Percentiles rank a stretch among this genome's conserved stretches.
Evolutionary conservation across 2,888 invertebrate genomes (phyloP).

Genomic region (Tridacna crocea): DNA sequence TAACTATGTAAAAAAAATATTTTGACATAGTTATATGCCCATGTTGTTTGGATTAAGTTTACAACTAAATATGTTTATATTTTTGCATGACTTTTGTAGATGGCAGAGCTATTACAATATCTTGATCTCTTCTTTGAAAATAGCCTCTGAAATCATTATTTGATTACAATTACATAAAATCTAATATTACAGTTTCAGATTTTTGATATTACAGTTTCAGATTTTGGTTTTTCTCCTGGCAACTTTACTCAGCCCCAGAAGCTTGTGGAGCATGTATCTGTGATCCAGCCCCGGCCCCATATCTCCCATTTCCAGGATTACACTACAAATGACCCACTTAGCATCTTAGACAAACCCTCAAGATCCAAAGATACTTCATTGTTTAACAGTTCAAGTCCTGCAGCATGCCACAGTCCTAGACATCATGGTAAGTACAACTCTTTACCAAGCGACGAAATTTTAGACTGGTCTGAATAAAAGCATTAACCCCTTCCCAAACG

Average conservation of each 20-base stretch:
- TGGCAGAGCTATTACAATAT: too few relatives aligned
- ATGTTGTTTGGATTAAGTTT: too few relatives aligned
- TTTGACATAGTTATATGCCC: too few relatives aligned
- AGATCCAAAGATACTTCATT: constrained; percentile 66
- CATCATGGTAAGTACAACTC: constrained; percentile 63
- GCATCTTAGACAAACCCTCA: constrained; percentile 75
- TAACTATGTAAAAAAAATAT: too few relatives aligned
- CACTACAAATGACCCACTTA: constrained; percentile 70
- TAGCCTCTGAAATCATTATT: too few relatives aligned
- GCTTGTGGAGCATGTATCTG: constrained; percentile 80
- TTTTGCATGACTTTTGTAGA: too few relatives aligned
- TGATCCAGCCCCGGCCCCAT: constrained; percentile 75
- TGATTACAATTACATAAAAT: too few relatives aligned
- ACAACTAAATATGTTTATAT: too few relatives aligned
- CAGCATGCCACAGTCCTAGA: constrained; percentile 73
- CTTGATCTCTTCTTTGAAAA: too few relatives aligned
- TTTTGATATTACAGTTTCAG: too few relatives aligned
- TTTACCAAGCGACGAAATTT: neutral
- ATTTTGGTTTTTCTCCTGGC: constrained; percentile 61
- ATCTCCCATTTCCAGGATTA: constrained; percentile 60
- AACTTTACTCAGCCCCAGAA: constrained; percentile 68
- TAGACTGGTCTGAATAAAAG: neutral
- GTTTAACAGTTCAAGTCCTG: constrained; percentile 68
- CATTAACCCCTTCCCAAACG: too few relatives aligned
- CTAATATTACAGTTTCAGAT: too few relatives aligned